Evolutionary conservation across 1,140 invertebrate species (phyloP).

Genomic region (Lamellibrachia luymesi): DNA sequence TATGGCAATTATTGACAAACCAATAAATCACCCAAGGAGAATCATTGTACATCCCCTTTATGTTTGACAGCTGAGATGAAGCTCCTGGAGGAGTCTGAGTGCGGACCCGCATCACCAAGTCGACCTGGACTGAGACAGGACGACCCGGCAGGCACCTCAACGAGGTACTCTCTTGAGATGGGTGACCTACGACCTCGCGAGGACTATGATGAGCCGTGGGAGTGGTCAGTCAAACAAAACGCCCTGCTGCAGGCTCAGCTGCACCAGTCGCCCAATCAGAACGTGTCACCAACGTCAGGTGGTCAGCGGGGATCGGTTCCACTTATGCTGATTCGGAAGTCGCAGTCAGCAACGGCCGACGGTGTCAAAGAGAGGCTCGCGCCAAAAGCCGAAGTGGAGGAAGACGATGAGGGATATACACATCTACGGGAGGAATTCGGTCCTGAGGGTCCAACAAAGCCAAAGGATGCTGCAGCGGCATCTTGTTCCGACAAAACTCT

Average conservation of each 20-base stretch:
- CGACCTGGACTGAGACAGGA: neutral
- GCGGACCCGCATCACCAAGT: neutral
- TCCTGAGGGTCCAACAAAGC: neutral
- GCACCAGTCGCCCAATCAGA: neutral
- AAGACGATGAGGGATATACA: conserved; percentile 6
- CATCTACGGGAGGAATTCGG: neutral
- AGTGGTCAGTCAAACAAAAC: conserved; percentile 9
- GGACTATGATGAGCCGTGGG: conserved; percentile 17
- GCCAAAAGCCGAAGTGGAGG: neutral
- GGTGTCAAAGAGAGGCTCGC: neutral
- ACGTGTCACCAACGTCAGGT: neutral
- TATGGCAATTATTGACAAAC: too few species aligned
- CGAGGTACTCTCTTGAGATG: neutral
- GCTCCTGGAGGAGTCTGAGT: neutral
- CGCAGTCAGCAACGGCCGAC: neutral
- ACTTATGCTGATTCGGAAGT: neutral
- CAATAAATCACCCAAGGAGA: too few species aligned
- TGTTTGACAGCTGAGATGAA: neutral
- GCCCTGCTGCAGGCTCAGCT: neutral
- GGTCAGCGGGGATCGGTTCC: neutral
- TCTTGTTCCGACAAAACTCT: neutral
- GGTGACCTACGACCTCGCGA: conserved; percentile 8
- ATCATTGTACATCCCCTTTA: too few species aligned
- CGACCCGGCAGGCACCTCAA: neutral
- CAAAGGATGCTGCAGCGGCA: neutral